These are phyloP conservation scores for Petrocephalus schoutedeni DNA, from an alignment of 2,797 vertebrate species.

Conservation along the genomic window DNA sequence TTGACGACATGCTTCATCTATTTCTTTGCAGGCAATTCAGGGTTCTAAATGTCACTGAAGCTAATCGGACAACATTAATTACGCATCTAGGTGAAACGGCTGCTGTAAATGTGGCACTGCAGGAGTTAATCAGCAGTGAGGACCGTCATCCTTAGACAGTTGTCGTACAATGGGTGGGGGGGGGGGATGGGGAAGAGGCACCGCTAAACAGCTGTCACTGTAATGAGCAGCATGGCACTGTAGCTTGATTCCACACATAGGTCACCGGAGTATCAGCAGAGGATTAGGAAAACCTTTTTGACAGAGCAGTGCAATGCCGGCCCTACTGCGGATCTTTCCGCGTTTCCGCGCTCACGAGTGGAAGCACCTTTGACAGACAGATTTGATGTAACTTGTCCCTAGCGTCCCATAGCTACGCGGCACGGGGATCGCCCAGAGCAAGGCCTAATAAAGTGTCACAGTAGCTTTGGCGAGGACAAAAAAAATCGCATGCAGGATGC, in stretches of 20 bases:
- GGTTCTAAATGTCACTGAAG: neutral
- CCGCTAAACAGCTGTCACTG: conserved; percentile 13
- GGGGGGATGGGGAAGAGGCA: neutral
- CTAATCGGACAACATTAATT: neutral
- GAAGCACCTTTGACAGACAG: neutral
- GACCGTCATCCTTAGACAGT: neutral
- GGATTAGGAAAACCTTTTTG: conserved; percentile 9
- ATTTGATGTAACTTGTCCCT: neutral
- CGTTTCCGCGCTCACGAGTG: neutral
- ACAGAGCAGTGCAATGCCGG: neutral
- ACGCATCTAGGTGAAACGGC: neutral
- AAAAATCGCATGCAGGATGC: neutral
- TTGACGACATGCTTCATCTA: neutral
- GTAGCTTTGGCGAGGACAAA: neutral
- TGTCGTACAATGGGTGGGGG: neutral
- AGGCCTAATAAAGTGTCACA: conserved; percentile 9
- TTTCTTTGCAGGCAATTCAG: neutral
- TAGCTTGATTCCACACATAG: conserved; percentile 2
- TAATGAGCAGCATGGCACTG: neutral
- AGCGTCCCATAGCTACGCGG: neutral
- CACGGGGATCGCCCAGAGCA: neutral
- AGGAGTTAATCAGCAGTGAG: conserved; percentile 18
- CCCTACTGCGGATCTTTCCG: neutral
- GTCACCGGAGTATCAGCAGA: conserved; percentile 5
- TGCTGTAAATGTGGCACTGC: neutral